phyloP scores from a whole-genome alignment of 2,888 invertebrate species.

The Parochlus steinenii region DNA sequence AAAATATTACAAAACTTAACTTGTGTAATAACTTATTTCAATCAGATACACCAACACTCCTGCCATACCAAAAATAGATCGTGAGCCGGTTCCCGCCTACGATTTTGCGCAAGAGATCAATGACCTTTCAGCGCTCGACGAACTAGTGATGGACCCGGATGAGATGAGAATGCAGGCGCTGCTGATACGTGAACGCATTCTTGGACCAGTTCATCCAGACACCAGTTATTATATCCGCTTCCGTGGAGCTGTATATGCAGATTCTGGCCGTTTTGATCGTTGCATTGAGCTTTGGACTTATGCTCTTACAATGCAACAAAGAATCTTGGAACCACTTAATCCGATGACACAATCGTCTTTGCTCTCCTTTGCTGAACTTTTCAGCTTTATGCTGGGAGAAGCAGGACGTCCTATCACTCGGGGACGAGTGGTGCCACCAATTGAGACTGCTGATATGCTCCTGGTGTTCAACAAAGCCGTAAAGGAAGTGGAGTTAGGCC shows the following conservation, averaged over 20 bases:
- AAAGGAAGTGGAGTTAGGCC: conserved; percentile 51
- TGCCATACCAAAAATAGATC: conserved; percentile 56
- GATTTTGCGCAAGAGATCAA: conserved; percentile 74
- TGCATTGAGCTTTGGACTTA: conserved; percentile 95
- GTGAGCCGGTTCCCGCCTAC: conserved; percentile 67
- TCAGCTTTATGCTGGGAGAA: conserved; percentile 87
- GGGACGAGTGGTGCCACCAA: conserved; percentile 60
- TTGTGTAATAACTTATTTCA: conserved; percentile 3
- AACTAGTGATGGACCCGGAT: conserved; percentile 82
- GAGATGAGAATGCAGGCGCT: conserved; percentile 92
- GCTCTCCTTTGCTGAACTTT: conserved; percentile 87
- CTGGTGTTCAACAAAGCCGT: conserved; percentile 70
- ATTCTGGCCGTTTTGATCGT: conserved; percentile 79
- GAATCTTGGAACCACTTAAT: conserved; percentile 79
- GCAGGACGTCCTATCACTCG: conserved; percentile 50
- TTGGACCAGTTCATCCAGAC: conserved; percentile 88
- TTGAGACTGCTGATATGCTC: conserved; percentile 66
- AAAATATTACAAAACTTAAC: conserved; percentile 1
- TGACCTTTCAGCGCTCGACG: conserved; percentile 61
- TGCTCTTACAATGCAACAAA: conserved; percentile 90
- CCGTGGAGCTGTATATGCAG: conserved; percentile 84
- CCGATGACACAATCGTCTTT: conserved; percentile 90
- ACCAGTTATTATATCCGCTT: conserved; percentile 85
- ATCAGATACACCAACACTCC: conserved; percentile 42
- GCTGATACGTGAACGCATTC: conserved; percentile 78